Evolutionary conservation across 2,797 vertebrate genomes (phyloP), one percentile per base, ranked within the genome.

Genomic region (Holocentrus rufus): DNA sequence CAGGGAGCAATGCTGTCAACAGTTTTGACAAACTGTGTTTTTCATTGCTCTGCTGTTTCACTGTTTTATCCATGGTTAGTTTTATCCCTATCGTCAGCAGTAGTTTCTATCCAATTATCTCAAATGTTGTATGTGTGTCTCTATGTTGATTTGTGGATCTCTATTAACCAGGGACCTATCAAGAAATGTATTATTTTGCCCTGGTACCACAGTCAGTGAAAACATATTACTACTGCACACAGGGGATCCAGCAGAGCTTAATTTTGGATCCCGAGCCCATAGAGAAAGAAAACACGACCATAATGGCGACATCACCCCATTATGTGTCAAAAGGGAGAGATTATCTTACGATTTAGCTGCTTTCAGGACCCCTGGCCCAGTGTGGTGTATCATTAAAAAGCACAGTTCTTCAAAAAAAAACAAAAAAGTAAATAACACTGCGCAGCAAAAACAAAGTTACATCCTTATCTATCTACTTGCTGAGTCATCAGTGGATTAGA

Each of bases 301-400:
- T 23, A 7, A 30, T 7, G 47, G n/a, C 4, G 13, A 53, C 25
- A 30, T 55, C 5, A 15, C 11, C 23, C 13, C 52, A 54, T 39
- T 39, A 54, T 54, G 52, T 54, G 52, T 30, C 53, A 55, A 17
- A 4, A 30, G 15, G 23, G 20, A 54, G 50, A 49, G 47, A 46
- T 46, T n/a, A 7, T 50, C n/a, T 50, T 50, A 20, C 47, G 7
- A 27, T 70, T 27, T 6, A 50, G 56, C 52, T 62, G 39, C 17
- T 62, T 66, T 18, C 9, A 64, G 27, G 57, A 72, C 49, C 63
- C 0, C 22, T 64, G 47, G 63, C 11, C 31, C 66, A 54, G 47
- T 69, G 46, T 73, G 59, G 17, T 27, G 25, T 55, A 55, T 70
- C 52, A 74, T 67, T 74, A 79, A 68, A 27, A 9, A 20, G 60